A percentile compares a stretch with the other conserved stretches of the same genome.
Evolutionary conservation across 2,113 vertebrate species (phyloP).

Genomic region (Vulpes ferrilata): DNA sequence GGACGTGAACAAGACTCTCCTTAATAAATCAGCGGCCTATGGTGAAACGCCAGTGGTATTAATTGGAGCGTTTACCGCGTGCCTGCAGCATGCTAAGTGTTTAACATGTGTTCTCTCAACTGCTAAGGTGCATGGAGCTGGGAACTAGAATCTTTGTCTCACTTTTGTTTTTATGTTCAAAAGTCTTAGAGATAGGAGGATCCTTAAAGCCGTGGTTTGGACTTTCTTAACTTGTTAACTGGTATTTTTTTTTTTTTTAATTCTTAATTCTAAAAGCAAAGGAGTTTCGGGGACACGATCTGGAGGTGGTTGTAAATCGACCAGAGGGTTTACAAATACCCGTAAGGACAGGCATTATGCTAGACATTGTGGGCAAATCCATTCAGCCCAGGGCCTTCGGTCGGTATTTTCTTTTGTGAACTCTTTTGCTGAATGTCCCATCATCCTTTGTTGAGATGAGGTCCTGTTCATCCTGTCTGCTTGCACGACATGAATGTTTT

Average conservation of each 20-base stretch:
- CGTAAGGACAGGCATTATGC: constrained; percentile 33
- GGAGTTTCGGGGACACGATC: constrained; percentile 24
- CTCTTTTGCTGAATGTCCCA: constrained; percentile 68
- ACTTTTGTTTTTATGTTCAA: constrained; percentile 57
- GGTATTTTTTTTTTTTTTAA: background rate
- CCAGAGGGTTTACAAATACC: constrained; percentile 61
- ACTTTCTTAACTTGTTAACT: constrained; percentile 53
- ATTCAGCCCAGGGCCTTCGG: constrained; percentile 58
- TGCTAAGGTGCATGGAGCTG: background rate
- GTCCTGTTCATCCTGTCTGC: constrained; percentile 65
- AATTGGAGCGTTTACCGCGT: background rate
- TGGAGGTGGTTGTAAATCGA: constrained; percentile 67
- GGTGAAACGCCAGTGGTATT: background rate
- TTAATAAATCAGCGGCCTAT: background rate
- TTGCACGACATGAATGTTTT: constrained; percentile 77
- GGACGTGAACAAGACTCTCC: background rate
- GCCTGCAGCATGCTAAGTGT: background rate
- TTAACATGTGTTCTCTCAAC: background rate
- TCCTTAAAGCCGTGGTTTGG: background rate
- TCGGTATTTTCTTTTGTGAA: constrained; percentile 73
- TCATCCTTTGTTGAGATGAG: constrained; percentile 74
- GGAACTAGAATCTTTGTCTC: background rate
- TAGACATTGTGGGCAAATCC: constrained; percentile 47
- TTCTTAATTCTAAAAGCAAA: constrained; percentile 37
- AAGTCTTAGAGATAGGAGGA: constrained; percentile 1